These are phyloP conservation scores for Glyphotaelius pellucidus DNA, from an alignment of 2,888 invertebrate genomes.

Conservation along the genomic window DNA sequence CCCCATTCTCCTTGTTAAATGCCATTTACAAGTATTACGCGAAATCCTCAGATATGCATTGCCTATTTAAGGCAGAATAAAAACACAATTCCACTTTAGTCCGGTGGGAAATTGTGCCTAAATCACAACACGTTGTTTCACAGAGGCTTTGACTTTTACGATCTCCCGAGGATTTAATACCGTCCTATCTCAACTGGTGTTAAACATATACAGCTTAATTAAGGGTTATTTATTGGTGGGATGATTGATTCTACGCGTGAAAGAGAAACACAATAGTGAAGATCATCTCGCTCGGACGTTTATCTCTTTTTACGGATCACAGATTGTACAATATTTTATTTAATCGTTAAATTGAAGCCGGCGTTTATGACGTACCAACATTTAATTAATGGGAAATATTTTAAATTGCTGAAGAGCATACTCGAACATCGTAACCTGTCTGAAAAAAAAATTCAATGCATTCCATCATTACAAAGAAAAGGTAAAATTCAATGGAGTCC, in stretches of 20 bases:
- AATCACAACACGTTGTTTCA: conserved; percentile 43
- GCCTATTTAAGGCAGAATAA: neutral
- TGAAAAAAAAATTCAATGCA: neutral
- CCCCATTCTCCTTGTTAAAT: neutral
- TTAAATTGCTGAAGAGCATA: neutral
- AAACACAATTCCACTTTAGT: neutral
- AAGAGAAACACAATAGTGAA: conserved; percentile 14
- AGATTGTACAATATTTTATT: neutral
- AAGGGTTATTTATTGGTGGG: conserved; percentile 49
- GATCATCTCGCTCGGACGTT: neutral
- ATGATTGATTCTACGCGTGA: conserved; percentile 44
- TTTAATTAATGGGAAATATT: neutral
- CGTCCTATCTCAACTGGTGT: conserved; percentile 43
- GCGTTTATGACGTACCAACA: neutral
- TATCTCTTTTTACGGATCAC: conserved; percentile 2
- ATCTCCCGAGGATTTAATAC: conserved; percentile 43
- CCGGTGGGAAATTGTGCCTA: conserved; percentile 37
- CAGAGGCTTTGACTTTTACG: conserved; percentile 48
- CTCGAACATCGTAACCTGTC: neutral
- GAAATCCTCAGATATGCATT: conserved; percentile 11
- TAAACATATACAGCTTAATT: conserved; percentile 48
- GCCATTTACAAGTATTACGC: neutral
- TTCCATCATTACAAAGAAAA: neutral
- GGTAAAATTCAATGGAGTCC: neutral
- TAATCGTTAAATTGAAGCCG: neutral